Conservation (phyloP, 2,113 vertebrate genomes). For the Tichodroma muraria region DNA sequence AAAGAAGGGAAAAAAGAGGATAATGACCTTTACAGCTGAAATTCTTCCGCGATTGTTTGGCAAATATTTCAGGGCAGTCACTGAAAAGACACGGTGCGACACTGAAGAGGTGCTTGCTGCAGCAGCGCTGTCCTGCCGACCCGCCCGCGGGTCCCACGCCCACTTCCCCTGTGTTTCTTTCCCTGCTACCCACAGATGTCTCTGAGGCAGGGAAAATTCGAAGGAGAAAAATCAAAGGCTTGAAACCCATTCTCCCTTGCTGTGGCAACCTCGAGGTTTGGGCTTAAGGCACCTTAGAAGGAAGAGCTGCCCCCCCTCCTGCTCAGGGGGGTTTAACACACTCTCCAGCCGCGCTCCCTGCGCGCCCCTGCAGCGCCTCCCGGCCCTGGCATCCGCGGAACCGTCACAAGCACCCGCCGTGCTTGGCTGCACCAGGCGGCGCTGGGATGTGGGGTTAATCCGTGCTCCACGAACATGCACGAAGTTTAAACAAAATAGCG, state of each 20-base stretch:
- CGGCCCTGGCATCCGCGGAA: neutral
- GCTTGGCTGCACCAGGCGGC: neutral
- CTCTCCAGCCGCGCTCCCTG: neutral
- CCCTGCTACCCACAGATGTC: neutral
- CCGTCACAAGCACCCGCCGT: neutral
- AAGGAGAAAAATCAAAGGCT: neutral
- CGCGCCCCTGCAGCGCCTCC: neutral
- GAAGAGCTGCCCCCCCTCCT: neutral
- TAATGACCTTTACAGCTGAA: neutral
- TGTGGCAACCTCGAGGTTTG: neutral
- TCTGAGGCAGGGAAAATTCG: neutral
- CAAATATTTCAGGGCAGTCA: neutral
- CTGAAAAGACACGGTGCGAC: neutral
- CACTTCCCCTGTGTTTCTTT: neutral
- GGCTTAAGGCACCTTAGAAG: neutral
- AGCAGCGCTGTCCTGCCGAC: neutral
- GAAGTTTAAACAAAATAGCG: neutral
- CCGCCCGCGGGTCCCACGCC: neutral
- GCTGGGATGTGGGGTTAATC: neutral
- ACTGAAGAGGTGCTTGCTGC: neutral
- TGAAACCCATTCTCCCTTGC: neutral
- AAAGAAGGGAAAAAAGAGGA: neutral
- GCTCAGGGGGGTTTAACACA: neutral
- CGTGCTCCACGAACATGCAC: neutral
- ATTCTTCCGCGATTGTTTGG: neutral